Conservation (phyloP, 1,140 invertebrate genomes). For the Kradibia gibbosae region DNA sequence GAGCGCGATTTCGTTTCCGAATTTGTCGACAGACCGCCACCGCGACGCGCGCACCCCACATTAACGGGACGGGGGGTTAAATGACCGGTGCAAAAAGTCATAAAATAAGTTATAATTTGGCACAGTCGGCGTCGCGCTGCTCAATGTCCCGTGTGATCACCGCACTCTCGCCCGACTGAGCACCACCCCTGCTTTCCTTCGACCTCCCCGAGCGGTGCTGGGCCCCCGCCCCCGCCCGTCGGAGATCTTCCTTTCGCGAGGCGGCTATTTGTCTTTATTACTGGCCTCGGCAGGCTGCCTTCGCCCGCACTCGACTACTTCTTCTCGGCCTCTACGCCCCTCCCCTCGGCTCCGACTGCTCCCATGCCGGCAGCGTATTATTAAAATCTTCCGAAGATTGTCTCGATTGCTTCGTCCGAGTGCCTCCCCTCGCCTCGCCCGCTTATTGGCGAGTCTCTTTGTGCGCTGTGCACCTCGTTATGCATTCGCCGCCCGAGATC, state of each 20-base stretch:
- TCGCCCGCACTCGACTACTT: no score
- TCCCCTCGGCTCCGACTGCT: background rate
- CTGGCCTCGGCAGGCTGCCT: background rate
- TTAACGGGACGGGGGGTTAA: conserved; percentile 61
- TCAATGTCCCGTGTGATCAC: conserved; percentile 74
- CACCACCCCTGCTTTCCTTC: conserved; percentile 56
- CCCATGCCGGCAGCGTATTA: background rate
- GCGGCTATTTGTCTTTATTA: conserved; percentile 27
- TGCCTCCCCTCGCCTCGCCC: background rate
- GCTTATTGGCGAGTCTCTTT: background rate
- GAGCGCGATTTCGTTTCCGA: conserved; percentile 71
- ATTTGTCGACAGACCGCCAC: conserved; percentile 64
- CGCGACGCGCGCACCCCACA: conserved; percentile 37
- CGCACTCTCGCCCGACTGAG: conserved; percentile 68
- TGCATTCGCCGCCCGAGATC: no score
- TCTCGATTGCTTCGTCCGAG: background rate
- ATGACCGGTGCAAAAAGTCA: conserved; percentile 73
- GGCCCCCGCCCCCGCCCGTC: background rate
- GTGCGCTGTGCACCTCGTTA: no score
- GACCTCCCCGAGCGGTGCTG: background rate
- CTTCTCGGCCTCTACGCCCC: background rate
- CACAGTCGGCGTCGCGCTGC: conserved; percentile 69
- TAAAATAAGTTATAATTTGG: conserved; percentile 75
- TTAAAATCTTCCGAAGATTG: background rate
- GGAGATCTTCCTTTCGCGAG: background rate